These are phyloP conservation scores for Alaudala cheleensis DNA, from an alignment of 2,113 vertebrate species.

Conservation along the genomic window DNA sequence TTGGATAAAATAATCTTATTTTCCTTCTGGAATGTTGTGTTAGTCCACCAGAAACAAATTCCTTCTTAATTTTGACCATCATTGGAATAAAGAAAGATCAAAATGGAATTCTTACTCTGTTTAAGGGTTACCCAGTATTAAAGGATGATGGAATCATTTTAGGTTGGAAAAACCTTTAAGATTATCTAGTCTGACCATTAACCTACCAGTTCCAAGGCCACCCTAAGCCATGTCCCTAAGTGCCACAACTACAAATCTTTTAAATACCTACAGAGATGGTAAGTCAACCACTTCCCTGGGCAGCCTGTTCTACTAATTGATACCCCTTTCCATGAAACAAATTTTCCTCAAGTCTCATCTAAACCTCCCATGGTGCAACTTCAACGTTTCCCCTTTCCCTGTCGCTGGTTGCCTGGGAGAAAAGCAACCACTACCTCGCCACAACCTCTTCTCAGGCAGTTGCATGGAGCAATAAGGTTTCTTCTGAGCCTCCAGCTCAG, in stretches of 20 bases:
- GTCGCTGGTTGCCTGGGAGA: not conserved
- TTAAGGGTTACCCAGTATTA: not conserved
- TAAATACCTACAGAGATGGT: not conserved
- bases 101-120: not conserved
- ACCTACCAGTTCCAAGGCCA: not conserved
- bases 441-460: not conserved
- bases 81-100: not conserved
- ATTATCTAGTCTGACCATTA: not conserved
- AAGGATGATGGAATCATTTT: not conserved
- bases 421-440: fast-evolving
- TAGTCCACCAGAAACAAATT: not conserved
- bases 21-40: not conserved
- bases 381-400: not conserved
- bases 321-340: not conserved
- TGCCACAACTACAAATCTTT: not conserved
- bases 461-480: not conserved
- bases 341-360: not conserved
- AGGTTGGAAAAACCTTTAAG: not conserved
- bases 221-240: not conserved
- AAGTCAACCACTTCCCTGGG: not conserved
- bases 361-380: not conserved
- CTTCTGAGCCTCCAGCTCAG: not conserved
- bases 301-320: not conserved
- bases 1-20: not conserved
- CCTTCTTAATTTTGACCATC: not conserved